Conservation (phyloP, 2,888 invertebrate genomes). For the Hypolimnas misippus region DNA sequence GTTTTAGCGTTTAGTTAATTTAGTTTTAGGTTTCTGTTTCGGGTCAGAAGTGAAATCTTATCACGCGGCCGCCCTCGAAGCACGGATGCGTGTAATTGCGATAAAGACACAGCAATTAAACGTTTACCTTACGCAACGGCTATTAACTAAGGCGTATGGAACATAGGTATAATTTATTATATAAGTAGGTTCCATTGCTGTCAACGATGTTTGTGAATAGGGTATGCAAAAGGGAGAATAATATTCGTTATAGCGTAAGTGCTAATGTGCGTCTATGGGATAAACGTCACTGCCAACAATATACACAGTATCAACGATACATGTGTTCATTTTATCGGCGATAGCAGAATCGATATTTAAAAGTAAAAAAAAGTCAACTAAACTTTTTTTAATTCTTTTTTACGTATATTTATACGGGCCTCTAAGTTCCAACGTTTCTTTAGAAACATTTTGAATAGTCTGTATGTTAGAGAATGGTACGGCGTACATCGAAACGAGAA, state of each 20-base stretch:
- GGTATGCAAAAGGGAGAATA: too few relatives aligned
- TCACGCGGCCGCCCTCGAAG: constrained; percentile 69
- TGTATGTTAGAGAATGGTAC: constrained; percentile 1
- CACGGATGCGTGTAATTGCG: constrained; percentile 81
- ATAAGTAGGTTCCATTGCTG: constrained; percentile 45
- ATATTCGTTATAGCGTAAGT: too few relatives aligned
- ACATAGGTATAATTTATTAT: constrained; percentile 45
- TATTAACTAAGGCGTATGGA: constrained; percentile 56
- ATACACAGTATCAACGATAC: background rate
- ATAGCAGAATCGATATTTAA: too few relatives aligned
- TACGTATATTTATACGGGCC: background rate
- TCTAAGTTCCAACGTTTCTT: background rate
- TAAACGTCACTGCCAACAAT: too few relatives aligned
- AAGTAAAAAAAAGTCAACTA: too few relatives aligned
- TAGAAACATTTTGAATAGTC: background rate
- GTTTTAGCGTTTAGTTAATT: constrained; percentile 62
- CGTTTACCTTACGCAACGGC: constrained; percentile 64
- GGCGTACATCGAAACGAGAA: constrained; percentile 10
- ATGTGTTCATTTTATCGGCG: too few relatives aligned
- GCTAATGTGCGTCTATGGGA: too few relatives aligned
- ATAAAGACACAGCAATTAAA: constrained; percentile 73
- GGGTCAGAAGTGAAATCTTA: constrained; percentile 79
- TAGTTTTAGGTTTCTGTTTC: constrained; percentile 67
- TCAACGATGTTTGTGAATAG: constrained; percentile 36
- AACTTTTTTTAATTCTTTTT: too few relatives aligned